phyloP scores from a whole-genome alignment of 2,888 invertebrate genomes.

The Patella pellucida region DNA sequence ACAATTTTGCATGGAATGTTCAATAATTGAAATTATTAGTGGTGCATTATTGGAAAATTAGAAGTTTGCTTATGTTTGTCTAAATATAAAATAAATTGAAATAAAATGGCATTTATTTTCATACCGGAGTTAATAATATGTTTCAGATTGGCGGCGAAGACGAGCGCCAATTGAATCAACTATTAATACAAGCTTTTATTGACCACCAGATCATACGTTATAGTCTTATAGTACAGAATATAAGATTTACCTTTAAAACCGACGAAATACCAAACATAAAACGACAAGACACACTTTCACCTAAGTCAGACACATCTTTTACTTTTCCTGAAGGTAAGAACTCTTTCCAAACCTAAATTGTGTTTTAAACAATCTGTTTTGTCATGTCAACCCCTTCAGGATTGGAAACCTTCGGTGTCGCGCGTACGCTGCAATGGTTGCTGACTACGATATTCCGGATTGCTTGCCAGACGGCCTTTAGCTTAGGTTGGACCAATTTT shows the following conservation, averaged over 20 bases:
- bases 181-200: constrained; percentile 47
- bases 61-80: not conserved
- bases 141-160: constrained; percentile 50
- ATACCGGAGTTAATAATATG: not conserved
- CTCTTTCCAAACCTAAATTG: not conserved
- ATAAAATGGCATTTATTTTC: not conserved
- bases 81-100: not conserved
- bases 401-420: no score
- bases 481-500: no score
- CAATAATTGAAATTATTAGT: not conserved
- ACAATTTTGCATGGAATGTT: not conserved
- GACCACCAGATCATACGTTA: constrained; percentile 60
- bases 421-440: no score
- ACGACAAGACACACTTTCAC: not conserved
- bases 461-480: no score
- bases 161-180: constrained; percentile 44
- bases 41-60: not conserved
- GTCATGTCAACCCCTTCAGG: constrained; percentile 17
- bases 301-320: not conserved
- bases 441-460: no score
- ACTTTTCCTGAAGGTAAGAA: constrained; percentile 1
- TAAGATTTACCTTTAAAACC: not conserved
- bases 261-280: not conserved
- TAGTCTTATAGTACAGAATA: constrained; percentile 48
- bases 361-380: no score